Conservation (phyloP, 2,888 invertebrate species). For the Heteromurus nitidus region DNA sequence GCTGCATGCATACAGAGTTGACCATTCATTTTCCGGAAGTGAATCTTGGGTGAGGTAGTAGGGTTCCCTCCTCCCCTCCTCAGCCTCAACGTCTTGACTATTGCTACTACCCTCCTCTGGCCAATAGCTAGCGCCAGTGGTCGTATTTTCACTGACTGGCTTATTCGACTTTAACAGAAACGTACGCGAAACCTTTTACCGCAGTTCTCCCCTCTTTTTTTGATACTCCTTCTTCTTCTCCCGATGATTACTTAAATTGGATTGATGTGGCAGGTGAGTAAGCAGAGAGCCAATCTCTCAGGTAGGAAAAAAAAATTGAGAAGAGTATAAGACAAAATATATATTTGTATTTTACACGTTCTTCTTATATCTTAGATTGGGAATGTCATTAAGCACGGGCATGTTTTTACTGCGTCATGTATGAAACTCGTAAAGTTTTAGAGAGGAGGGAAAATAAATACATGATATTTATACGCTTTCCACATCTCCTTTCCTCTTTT, state of each 20-base stretch:
- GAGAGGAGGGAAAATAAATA: too few relatives aligned
- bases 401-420: too few relatives aligned
- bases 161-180: background rate
- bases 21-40: conserved; percentile 24
- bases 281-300: conserved; percentile 21
- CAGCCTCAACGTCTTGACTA: too few relatives aligned
- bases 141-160: conserved; percentile 5
- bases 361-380: too few relatives aligned
- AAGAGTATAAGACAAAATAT: too few relatives aligned
- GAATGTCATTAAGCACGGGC: too few relatives aligned
- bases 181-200: background rate
- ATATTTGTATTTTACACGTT: too few relatives aligned
- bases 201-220: background rate
- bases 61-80: background rate
- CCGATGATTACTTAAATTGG: conserved; percentile 20
- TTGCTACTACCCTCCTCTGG: background rate
- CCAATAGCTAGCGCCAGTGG: conserved; percentile 45
- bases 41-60: background rate
- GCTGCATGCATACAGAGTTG: background rate
- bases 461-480: too few relatives aligned
- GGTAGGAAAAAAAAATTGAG: background rate
- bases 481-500: too few relatives aligned
- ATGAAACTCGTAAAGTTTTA: too few relatives aligned
- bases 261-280: conserved; percentile 26
- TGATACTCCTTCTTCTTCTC: background rate